Percentiles rank a stretch among this genome's conserved stretches.
Evolutionary conservation across 2,888 invertebrate genomes (phyloP).

Genomic region (Labia minor): DNA sequence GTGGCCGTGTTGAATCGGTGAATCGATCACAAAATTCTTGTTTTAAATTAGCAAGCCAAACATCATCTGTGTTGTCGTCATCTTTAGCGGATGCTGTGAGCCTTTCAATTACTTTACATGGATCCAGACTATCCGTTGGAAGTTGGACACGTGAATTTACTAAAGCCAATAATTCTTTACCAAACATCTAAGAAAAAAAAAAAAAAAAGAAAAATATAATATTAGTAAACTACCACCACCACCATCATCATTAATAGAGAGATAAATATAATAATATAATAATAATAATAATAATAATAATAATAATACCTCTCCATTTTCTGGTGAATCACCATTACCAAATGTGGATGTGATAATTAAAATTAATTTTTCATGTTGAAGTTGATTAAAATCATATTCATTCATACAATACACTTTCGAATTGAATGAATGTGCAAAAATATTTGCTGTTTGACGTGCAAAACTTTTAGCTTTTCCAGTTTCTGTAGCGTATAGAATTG

Average conservation of each 20-base stretch:
- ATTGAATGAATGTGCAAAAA: constrained; percentile 89
- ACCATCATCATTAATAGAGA: too few relatives aligned
- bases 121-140: background rate
- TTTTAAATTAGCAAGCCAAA: constrained; percentile 29
- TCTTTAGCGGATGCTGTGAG: background rate
- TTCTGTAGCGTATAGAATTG: constrained; percentile 87
- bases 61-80: background rate
- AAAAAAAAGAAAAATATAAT: background rate
- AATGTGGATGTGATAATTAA: constrained; percentile 90
- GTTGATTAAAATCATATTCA: constrained; percentile 84
- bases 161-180: background rate
- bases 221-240: too few relatives aligned
- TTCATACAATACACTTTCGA: constrained; percentile 83
- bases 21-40: background rate
- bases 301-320: constrained; percentile 77
- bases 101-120: background rate
- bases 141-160: background rate
- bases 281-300: background rate
- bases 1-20: background rate
- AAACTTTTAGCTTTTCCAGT: constrained; percentile 92
- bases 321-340: constrained; percentile 94
- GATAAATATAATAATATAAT: too few relatives aligned
- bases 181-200: background rate
- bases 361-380: constrained; percentile 85
- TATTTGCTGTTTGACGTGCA: constrained; percentile 79